Evolutionary conservation across 2,888 invertebrate genomes (phyloP), one percentile per base, ranked within the genome.

Genomic region (Rosalia funebris): DNA sequence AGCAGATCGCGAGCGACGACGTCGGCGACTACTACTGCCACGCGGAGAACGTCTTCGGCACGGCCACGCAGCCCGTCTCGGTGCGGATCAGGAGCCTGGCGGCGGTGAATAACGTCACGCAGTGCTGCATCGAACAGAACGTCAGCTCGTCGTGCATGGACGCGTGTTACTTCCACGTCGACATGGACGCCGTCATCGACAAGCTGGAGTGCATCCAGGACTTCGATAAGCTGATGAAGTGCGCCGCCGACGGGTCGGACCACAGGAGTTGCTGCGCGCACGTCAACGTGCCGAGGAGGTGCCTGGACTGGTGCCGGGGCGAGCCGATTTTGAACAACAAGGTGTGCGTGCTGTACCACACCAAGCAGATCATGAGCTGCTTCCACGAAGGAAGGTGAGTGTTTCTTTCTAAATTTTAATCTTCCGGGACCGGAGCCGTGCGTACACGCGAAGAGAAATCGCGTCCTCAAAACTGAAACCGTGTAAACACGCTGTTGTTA

Each of bases 241-340:
- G 94, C 75, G 93, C 93, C 0, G 91, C 93, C 0, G 90, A 90
- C 71, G 90, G 90, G 3, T 90, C 86, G 69, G 94, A 95, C 78
- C 95, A 95, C 80, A 85, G 93, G 39, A 88, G 89, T 63, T 95
- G 95, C 77, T 95, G 95, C 78, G 89, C 90, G 0, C 88, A 89
- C 14, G 88, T 88, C 82, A 89, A 91, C 42, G 93, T 95, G 0
- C 92, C 93, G 0, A 85, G 91, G 31, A 86, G 88, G 69, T 95
- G 94, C 77, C 82, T 94, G 66, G 92, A 93, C 76, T 91, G 93
- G 86, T 95, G 95, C 76, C 87, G 92, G 31, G 93, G 93, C 0
- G 91, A 91, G 57, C 83, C 89, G 0, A 87, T 91, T 20, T 82
- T 84, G 2, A 87, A 87, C 69, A 84, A 88, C 52, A 84, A 85